Evolutionary conservation across 2,113 vertebrate species (phyloP).

Genomic region (Entelurus aequoreus): DNA sequence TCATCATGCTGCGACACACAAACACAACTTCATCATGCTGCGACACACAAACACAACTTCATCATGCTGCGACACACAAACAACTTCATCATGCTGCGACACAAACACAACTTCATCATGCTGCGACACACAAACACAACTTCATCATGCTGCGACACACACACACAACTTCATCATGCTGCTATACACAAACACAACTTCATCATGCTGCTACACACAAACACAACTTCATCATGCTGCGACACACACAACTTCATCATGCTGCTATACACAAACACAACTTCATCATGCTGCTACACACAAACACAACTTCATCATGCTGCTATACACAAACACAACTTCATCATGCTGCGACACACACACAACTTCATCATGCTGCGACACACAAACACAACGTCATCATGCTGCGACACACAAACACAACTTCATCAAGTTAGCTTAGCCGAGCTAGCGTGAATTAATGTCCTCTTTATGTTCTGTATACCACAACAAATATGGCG

Average conservation of each 20-base stretch:
- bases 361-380: slow-evolving; percentile 61
- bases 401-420: slow-evolving; percentile 64
- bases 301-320: not conserved
- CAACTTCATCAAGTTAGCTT: slow-evolving; percentile 1
- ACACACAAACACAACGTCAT: slow-evolving; percentile 6
- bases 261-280: too few relatives aligned
- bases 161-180: slow-evolving; percentile 59
- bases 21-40: too few relatives aligned
- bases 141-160: slow-evolving; percentile 64
- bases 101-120: slow-evolving; percentile 61
- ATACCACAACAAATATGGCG: not conserved
- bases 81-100: slow-evolving; percentile 62
- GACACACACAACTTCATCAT: slow-evolving; percentile 10
- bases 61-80: too few relatives aligned
- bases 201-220: slow-evolving; percentile 64
- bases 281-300: slow-evolving; percentile 63
- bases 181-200: slow-evolving; percentile 15
- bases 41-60: too few relatives aligned
- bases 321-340: too few relatives aligned
- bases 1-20: too few relatives aligned
- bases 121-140: slow-evolving; percentile 19
- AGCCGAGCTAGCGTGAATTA: slow-evolving; percentile 20
- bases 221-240: slow-evolving; percentile 60
- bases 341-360: slow-evolving; percentile 64
- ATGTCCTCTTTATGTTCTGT: not conserved